A percentile compares a stretch with the other conserved stretches of the same genome.
phyloP scores from a whole-genome alignment of 1,140 invertebrate species.

The Formica exsecta region DNA sequence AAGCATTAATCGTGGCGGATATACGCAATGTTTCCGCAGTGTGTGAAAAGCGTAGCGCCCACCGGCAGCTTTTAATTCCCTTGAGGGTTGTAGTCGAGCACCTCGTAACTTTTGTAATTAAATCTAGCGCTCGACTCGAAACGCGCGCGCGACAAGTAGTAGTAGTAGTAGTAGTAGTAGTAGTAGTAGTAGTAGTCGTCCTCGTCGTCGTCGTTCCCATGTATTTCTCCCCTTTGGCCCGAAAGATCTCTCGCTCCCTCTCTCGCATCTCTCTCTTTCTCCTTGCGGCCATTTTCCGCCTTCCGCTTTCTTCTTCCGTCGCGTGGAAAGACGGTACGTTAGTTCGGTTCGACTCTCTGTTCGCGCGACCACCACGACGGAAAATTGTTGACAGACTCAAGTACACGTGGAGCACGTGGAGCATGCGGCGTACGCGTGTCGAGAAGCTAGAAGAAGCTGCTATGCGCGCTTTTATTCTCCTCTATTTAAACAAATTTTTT shows the following conservation, averaged over 20 bases:
- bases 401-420: constrained; percentile 57
- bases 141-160: constrained; percentile 20
- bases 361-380: constrained; percentile 67
- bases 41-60: constrained; percentile 30
- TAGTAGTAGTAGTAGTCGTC: not conserved
- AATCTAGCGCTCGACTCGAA: constrained; percentile 72
- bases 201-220: constrained; percentile 47
- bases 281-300: constrained; percentile 4
- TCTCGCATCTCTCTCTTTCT: not conserved
- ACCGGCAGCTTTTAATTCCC: constrained; percentile 61
- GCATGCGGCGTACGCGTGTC: constrained; percentile 34
- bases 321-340: constrained; percentile 18
- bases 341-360: constrained; percentile 46
- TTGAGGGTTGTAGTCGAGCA: constrained; percentile 63
- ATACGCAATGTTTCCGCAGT: constrained; percentile 48
- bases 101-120: constrained; percentile 80
- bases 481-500: not conserved
- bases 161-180: not conserved
- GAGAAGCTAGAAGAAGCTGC: constrained; percentile 46
- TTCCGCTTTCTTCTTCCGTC: constrained; percentile 15
- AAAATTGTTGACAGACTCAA: constrained; percentile 74
- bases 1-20: constrained; percentile 45
- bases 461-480: not conserved
- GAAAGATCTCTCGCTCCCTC: not conserved
- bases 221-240: constrained; percentile 13